Conservation (phyloP, 2,113 vertebrate genomes). For the Ploceus nigricollis region DNA sequence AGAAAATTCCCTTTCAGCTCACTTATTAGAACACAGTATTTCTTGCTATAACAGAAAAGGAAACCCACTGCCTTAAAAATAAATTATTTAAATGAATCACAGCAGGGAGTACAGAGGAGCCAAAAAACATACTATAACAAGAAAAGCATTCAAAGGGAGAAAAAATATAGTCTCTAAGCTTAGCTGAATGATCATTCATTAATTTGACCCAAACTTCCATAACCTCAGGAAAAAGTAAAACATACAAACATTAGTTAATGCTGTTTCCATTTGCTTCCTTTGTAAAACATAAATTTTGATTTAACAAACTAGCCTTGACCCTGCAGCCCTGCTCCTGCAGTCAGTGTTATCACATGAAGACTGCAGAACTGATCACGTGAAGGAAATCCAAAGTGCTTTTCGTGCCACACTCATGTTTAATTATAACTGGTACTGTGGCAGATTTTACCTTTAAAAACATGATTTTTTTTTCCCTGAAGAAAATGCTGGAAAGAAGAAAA, state of each 20-base stretch:
- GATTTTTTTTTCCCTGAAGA: background rate
- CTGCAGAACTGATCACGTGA: background rate
- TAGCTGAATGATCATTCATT: background rate
- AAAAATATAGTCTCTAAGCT: background rate
- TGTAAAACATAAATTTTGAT: background rate
- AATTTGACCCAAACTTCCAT: background rate
- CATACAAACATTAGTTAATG: background rate
- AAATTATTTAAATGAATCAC: background rate
- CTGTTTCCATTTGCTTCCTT: background rate
- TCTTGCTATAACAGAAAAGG: background rate
- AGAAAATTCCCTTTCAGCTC: background rate
- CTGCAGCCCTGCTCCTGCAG: background rate
- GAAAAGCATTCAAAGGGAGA: background rate
- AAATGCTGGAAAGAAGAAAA: background rate
- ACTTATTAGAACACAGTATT: background rate
- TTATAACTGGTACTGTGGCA: background rate
- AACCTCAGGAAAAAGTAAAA: background rate
- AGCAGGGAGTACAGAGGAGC: background rate
- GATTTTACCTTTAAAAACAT: background rate
- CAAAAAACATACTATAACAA: background rate
- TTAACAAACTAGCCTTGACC: background rate
- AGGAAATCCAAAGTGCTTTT: background rate
- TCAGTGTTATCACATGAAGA: background rate
- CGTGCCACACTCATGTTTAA: background rate
- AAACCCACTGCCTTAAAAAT: background rate